Conservation (phyloP, 2,797 vertebrate genomes). For the Sparus aurata region DNA sequence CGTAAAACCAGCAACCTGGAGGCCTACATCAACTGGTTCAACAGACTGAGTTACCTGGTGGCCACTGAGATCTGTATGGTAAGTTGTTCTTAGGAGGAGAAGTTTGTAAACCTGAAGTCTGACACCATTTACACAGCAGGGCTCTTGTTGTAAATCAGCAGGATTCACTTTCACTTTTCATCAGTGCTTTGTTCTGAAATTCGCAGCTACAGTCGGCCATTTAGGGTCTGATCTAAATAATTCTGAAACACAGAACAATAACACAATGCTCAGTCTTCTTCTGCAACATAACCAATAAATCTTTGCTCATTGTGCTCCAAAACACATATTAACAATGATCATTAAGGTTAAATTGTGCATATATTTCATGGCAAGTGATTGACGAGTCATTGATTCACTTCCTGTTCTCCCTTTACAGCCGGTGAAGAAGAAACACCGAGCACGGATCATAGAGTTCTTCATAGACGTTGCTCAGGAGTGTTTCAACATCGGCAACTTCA, state of each 20-base stretch:
- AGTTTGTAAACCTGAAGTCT: not conserved
- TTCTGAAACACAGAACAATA: too few species aligned
- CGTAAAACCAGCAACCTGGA: constrained; percentile 93
- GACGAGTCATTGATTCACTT: not conserved
- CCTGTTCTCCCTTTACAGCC: constrained; percentile 82
- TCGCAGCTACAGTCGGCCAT: not conserved
- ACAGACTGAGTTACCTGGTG: constrained; percentile 93
- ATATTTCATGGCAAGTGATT: not conserved
- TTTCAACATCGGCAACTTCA: constrained; percentile 98
- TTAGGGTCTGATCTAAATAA: not conserved
- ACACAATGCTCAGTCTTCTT: not conserved
- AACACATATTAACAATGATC: not conserved
- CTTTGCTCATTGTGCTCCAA: not conserved
- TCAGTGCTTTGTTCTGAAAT: not conserved
- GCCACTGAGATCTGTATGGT: constrained; percentile 98
- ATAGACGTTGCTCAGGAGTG: constrained; percentile 95
- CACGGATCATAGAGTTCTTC: constrained; percentile 96
- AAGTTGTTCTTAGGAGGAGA: constrained; percentile 46
- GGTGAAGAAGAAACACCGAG: constrained; percentile 95
- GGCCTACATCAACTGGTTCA: constrained; percentile 96
- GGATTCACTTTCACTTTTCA: not conserved
- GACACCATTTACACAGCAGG: not conserved
- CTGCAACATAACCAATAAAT: not conserved
- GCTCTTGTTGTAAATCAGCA: not conserved
- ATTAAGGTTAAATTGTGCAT: not conserved